Percentiles rank a stretch among this genome's conserved stretches.
Conservation (phyloP, 2,888 invertebrate genomes). For the Conus canariensis region DNA sequence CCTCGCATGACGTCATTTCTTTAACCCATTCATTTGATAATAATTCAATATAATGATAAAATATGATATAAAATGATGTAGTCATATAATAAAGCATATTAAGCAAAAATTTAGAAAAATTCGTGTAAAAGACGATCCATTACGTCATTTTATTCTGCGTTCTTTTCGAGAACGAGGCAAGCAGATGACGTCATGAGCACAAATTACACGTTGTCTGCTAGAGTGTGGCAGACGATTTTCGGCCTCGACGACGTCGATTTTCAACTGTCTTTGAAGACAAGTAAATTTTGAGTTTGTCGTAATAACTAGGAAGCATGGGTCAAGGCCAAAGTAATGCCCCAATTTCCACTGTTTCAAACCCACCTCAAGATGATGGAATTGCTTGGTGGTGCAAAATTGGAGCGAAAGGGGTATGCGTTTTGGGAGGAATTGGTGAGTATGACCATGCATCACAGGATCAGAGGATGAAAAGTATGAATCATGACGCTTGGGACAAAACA, state of each 20-base stretch:
- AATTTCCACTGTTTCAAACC: slow-evolving; percentile 34
- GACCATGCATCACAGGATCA: too few species aligned
- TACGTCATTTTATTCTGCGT: slow-evolving; percentile 9
- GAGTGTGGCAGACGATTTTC: not conserved
- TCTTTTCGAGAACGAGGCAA: slow-evolving; percentile 15
- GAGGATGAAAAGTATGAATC: too few species aligned
- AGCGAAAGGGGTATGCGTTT: slow-evolving; percentile 26
- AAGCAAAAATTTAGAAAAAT: not conserved
- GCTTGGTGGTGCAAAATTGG: slow-evolving; percentile 42
- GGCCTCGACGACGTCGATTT: not conserved
- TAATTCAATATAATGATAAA: not conserved
- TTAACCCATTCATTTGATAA: not conserved
- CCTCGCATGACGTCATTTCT: slow-evolving; percentile 24
- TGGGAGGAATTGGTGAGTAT: slow-evolving; percentile 29
- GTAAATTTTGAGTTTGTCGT: not conserved
- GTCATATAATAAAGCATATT: not conserved
- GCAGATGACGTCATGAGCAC: slow-evolving; percentile 28
- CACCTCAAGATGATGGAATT: slow-evolving; percentile 36
- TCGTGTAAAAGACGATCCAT: not conserved
- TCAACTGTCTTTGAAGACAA: not conserved
- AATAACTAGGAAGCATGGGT: slow-evolving; percentile 24
- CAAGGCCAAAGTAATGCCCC: slow-evolving; percentile 40
- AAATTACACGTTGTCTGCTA: slow-evolving; percentile 42
- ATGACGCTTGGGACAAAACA: too few species aligned
- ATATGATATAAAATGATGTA: not conserved